phyloP scores from a whole-genome alignment of 2,113 vertebrate species.

The Bos indicus region DNA sequence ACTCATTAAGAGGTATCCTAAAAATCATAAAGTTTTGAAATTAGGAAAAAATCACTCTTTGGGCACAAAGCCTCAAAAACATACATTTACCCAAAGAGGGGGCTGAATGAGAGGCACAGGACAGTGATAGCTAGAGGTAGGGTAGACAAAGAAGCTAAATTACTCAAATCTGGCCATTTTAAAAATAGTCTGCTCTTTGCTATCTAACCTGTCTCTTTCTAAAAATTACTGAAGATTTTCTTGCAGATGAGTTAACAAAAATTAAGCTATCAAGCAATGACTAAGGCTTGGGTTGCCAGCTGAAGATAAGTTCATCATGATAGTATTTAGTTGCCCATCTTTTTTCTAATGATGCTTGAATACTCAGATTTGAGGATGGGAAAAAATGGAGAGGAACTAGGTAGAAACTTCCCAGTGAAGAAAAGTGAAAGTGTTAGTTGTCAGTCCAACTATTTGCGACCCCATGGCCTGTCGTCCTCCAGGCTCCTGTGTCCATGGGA shows the following conservation, averaged over 20 bases:
- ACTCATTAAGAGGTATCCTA: neutral
- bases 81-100: neutral
- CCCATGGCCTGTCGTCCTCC: neutral
- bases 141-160: neutral
- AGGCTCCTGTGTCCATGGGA: neutral
- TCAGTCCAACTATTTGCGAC: neutral
- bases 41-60: neutral
- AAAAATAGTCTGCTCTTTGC: neutral
- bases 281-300: neutral
- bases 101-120: neutral
- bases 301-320: neutral
- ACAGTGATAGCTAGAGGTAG: neutral
- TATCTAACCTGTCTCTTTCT: neutral
- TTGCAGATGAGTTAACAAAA: neutral
- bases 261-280: neutral
- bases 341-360: neutral
- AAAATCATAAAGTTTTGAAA: neutral
- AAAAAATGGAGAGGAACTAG: neutral
- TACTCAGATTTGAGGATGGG: neutral
- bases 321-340: neutral
- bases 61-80: neutral
- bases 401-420: neutral
- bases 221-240: neutral
- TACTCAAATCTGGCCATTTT: constrained; percentile 16
- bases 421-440: neutral